These are phyloP conservation scores for Xenopus petersii DNA, from an alignment of 2,797 vertebrate species.

Conservation along the genomic window DNA sequence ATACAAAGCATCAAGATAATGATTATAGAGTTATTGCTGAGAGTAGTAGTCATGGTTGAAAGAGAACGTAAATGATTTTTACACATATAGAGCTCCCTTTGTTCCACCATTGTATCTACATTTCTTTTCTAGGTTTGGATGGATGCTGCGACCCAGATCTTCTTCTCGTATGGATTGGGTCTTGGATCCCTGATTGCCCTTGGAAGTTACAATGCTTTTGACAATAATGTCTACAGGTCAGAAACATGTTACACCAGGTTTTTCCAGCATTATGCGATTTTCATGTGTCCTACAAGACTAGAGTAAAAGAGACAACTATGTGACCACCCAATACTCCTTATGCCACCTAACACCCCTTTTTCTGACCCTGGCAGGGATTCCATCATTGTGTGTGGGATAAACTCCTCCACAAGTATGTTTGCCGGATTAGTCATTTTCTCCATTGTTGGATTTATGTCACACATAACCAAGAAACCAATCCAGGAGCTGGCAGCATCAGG, in stretches of 20 bases:
- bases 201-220: slow-evolving; percentile 86
- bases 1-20: no score
- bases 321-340: no score
- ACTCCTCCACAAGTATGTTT: slow-evolving; percentile 87
- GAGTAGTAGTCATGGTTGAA: no score
- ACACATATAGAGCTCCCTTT: no score
- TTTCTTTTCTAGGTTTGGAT: slow-evolving; percentile 78
- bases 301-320: no score
- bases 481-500: slow-evolving; percentile 86
- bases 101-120: no score
- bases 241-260: slow-evolving; percentile 3
- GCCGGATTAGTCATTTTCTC: slow-evolving; percentile 91
- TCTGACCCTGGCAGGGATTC: slow-evolving; percentile 72
- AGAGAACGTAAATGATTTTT: no score
- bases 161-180: slow-evolving; percentile 88
- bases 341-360: no score
- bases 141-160: slow-evolving; percentile 90
- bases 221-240: slow-evolving; percentile 85
- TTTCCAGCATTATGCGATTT: no score
- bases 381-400: slow-evolving; percentile 86
- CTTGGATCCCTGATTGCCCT: slow-evolving; percentile 86
- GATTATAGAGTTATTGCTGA: no score
- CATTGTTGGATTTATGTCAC: slow-evolving; percentile 88
- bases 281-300: no score
- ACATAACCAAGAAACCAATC: slow-evolving; percentile 85